These are phyloP conservation scores for Dinomys branickii DNA, from an alignment of 2,113 vertebrate species.

Conservation along the genomic window DNA sequence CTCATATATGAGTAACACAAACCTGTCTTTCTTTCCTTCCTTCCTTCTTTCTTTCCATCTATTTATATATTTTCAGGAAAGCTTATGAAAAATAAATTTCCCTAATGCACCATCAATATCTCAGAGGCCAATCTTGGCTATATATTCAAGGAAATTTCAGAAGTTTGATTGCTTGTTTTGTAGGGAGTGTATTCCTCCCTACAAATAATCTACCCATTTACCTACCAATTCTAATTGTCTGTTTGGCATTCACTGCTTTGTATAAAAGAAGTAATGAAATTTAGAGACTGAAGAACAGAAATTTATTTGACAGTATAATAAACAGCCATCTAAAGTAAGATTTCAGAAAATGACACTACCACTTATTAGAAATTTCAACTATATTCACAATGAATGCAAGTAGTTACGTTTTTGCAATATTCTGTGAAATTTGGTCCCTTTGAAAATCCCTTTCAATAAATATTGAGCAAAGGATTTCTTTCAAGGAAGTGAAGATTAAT, in stretches of 20 bases:
- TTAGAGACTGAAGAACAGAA: constrained; percentile 72
- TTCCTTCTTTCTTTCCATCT: not conserved
- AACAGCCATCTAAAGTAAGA: constrained; percentile 66
- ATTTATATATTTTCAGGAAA: not conserved
- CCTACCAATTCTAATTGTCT: constrained; percentile 75
- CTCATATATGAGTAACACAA: not conserved
- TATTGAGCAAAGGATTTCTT: constrained; percentile 72
- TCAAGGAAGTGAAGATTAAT: constrained; percentile 67
- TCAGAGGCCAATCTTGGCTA: constrained; percentile 58
- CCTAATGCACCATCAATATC: constrained; percentile 33
- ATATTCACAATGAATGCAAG: constrained; percentile 65
- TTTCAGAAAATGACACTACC: constrained; percentile 61
- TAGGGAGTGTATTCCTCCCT: constrained; percentile 37
- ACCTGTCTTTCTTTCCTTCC: not conserved
- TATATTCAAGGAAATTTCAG: constrained; percentile 17
- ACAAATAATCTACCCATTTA: constrained; percentile 70
- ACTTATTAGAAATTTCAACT: constrained; percentile 63
- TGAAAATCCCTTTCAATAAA: constrained; percentile 67
- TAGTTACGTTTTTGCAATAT: constrained; percentile 52
- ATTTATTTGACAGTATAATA: constrained; percentile 71
- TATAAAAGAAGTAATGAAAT: constrained; percentile 78
- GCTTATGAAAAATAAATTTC: constrained; percentile 42
- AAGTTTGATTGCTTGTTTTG: constrained; percentile 65
- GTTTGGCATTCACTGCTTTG: constrained; percentile 79
- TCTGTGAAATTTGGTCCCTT: constrained; percentile 46